A percentile compares a stretch with the other conserved stretches of the same genome.
Conservation (phyloP, 2,888 invertebrate genomes). For the Teleogryllus oceanicus region DNA sequence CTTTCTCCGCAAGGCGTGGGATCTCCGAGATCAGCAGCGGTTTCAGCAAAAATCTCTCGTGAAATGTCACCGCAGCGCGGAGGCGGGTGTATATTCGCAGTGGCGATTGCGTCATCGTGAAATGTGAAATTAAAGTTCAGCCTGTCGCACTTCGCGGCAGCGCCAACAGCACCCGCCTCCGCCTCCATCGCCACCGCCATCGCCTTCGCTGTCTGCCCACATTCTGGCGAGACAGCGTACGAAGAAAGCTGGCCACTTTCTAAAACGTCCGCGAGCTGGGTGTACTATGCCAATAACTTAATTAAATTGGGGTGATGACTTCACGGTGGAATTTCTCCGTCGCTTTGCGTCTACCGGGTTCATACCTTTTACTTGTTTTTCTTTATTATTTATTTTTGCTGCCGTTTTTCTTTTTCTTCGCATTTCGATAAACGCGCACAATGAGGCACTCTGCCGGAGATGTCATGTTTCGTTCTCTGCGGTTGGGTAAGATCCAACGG, state of each 20-base stretch:
- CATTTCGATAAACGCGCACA: not conserved
- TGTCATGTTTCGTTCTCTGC: not conserved
- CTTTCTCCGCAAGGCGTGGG: too few species aligned
- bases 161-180: not conserved
- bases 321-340: not conserved
- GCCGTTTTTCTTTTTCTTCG: not conserved
- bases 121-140: slow-evolving; percentile 18
- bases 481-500: not conserved
- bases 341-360: not conserved
- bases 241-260: not conserved
- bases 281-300: not conserved
- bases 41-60: not conserved
- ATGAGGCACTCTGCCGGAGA: not conserved
- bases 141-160: not conserved
- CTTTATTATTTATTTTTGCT: not conserved
- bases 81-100: not conserved
- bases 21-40: not conserved
- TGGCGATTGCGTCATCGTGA: not conserved
- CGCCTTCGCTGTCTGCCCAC: not conserved
- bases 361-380: too few species aligned
- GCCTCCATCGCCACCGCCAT: not conserved
- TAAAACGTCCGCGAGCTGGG: not conserved
- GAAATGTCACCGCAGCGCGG: not conserved
- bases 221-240: not conserved
- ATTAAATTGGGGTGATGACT: slow-evolving; percentile 5